Evolutionary conservation across 1,140 invertebrate species (phyloP).

Genomic region (Drosophila insularis): DNA sequence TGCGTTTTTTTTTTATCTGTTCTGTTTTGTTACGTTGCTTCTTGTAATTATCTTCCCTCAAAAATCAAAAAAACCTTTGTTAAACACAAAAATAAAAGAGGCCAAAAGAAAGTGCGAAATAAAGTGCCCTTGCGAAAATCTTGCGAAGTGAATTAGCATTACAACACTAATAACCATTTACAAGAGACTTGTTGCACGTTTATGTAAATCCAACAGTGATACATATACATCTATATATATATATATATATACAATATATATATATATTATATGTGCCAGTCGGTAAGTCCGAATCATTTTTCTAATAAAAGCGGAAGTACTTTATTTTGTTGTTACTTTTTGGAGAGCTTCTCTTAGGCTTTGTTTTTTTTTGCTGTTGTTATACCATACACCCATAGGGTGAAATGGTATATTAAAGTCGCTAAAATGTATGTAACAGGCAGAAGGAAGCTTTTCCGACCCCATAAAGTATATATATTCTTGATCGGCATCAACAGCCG

Average conservation of each 20-base stretch:
- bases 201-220: slow-evolving; percentile 8
- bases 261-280: slow-evolving; percentile 5
- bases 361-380: neutral
- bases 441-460: no score
- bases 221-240: neutral
- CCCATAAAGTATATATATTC: no score
- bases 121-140: slow-evolving; percentile 3
- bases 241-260: neutral
- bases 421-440: no score
- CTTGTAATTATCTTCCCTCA: neutral
- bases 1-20: neutral
- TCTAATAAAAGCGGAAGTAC: neutral
- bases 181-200: slow-evolving; percentile 1
- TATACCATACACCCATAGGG: no score
- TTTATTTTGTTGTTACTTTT: slow-evolving; percentile 2
- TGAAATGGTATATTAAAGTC: no score
- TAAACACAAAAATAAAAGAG: neutral
- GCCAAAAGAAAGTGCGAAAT: slow-evolving; percentile 2
- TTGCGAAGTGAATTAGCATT: slow-evolving; percentile 9
- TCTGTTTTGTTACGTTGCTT: neutral
- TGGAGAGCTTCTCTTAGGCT: neutral
- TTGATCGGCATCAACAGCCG: no score
- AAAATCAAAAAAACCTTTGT: neutral
- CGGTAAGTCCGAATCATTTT: slow-evolving; percentile 2
- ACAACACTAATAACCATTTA: slow-evolving; percentile 3